Evolutionary conservation across 2,797 vertebrate genomes (phyloP).

Genomic region (Enteromius unitaeniatus): DNA sequence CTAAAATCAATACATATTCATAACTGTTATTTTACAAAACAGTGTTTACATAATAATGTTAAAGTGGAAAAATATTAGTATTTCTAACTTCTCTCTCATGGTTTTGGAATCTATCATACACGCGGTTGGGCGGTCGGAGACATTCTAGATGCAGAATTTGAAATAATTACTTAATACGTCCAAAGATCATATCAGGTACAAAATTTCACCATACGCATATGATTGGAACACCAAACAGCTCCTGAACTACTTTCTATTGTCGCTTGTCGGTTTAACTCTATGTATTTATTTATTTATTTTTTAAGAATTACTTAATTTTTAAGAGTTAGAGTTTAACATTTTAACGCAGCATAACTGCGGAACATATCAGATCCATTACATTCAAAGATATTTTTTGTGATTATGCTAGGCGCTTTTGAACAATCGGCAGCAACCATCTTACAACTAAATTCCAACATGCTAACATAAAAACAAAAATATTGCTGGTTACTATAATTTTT

Average conservation of each 20-base stretch:
- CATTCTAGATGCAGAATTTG: background rate
- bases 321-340: background rate
- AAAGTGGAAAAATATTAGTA: background rate
- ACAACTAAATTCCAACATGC: background rate
- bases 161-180: background rate
- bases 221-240: background rate
- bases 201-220: background rate
- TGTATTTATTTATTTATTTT: background rate
- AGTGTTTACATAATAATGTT: background rate
- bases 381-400: background rate
- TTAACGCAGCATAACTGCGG: background rate
- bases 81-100: background rate
- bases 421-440: background rate
- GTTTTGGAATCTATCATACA: background rate
- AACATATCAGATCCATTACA: background rate
- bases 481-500: background rate
- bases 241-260: background rate
- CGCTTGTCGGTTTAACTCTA: background rate
- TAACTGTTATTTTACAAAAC: background rate
- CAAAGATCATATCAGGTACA: background rate
- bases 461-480: background rate
- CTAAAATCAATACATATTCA: background rate
- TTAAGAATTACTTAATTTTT: background rate
- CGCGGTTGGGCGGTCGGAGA: background rate
- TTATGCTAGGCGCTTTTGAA: background rate